Conservation (phyloP, 2,888 invertebrate genomes). For the Lysandra bellargus region DNA sequence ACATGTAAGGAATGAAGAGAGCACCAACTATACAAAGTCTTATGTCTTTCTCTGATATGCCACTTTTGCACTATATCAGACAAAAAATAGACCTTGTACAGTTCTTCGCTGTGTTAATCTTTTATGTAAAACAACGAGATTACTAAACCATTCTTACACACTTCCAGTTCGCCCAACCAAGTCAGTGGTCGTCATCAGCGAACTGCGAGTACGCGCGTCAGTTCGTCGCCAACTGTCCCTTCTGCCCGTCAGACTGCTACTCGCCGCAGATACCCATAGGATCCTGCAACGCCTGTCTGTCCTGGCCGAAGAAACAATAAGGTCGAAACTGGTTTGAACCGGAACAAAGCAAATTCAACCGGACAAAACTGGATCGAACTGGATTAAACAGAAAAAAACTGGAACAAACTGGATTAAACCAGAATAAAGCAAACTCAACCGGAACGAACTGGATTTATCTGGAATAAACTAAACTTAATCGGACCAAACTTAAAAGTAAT, state of each 20-base stretch:
- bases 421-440: not conserved
- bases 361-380: not conserved
- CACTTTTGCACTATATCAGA: too few species aligned
- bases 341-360: not conserved
- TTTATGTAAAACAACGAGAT: too few species aligned
- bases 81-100: too few species aligned
- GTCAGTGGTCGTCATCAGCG: slow-evolving; percentile 51
- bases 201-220: slow-evolving; percentile 50
- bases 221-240: slow-evolving; percentile 56
- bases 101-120: too few species aligned
- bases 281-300: slow-evolving; percentile 61
- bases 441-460: not conserved
- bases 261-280: slow-evolving; percentile 53
- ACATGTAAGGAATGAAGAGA: too few species aligned
- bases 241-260: slow-evolving; percentile 62
- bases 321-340: not conserved
- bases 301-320: slow-evolving; percentile 47
- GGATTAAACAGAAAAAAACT: not conserved
- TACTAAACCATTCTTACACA: not conserved
- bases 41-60: too few species aligned
- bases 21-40: too few species aligned
- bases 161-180: slow-evolving; percentile 52
- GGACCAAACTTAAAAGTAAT: too few species aligned
- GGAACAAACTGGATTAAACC: not conserved
- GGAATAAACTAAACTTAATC: not conserved